Percentiles rank a stretch among this genome's conserved stretches.
These are phyloP conservation scores for Brachynemurus nebulosus DNA, from an alignment of 2,888 invertebrate genomes.

Conservation along the genomic window DNA sequence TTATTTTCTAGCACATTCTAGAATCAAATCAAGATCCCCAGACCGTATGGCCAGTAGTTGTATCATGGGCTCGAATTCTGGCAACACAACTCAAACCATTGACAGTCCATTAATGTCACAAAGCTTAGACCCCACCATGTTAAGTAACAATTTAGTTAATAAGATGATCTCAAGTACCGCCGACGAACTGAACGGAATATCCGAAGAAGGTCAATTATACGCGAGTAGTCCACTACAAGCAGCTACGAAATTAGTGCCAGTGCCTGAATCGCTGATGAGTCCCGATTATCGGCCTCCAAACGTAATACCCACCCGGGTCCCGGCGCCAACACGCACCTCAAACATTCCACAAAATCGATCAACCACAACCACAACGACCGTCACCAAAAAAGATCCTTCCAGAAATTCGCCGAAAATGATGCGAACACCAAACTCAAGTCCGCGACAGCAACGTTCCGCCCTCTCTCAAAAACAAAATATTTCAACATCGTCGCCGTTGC, in stretches of 20 bases:
- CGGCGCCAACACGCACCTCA: slow-evolving; percentile 15
- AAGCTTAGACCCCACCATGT: slow-evolving; percentile 44
- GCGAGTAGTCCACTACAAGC: slow-evolving; percentile 54
- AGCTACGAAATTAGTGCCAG: slow-evolving; percentile 75
- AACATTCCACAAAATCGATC: slow-evolving; percentile 13
- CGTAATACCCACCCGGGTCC: slow-evolving; percentile 10
- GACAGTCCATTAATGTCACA: slow-evolving; percentile 43
- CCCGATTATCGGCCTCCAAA: slow-evolving; percentile 48
- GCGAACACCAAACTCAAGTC: slow-evolving; percentile 15
- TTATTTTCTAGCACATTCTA: slow-evolving; percentile 12
- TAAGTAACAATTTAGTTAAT: slow-evolving; percentile 31
- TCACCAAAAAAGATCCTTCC: neutral
- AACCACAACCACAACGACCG: neutral
- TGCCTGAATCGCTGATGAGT: slow-evolving; percentile 77
- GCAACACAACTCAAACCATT: slow-evolving; percentile 19
- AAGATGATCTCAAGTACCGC: slow-evolving; percentile 20
- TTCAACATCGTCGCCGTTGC: slow-evolving; percentile 23
- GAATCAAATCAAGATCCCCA: slow-evolving; percentile 43
- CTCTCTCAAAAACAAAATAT: slow-evolving; percentile 9
- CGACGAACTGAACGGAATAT: slow-evolving; percentile 18
- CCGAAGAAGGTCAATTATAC: slow-evolving; percentile 19
- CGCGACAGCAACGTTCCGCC: slow-evolving; percentile 16
- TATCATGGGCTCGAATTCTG: slow-evolving; percentile 33
- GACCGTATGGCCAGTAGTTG: slow-evolving; percentile 62
- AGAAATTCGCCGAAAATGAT: slow-evolving; percentile 21